Conservation (phyloP, 2,113 vertebrate species). For the Microtus montanus region DNA sequence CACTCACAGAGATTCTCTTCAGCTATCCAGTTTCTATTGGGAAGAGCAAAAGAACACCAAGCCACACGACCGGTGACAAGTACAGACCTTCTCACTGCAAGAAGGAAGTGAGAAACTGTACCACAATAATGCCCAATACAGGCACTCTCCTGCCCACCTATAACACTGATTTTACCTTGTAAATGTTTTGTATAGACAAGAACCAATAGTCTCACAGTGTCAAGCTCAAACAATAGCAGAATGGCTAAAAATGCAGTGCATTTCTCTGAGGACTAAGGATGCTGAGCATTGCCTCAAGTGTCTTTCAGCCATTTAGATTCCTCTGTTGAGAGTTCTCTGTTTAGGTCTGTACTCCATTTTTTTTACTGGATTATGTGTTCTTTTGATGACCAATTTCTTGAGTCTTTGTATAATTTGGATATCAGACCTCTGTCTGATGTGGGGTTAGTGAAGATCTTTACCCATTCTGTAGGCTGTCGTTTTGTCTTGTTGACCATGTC, state of each 20-base stretch:
- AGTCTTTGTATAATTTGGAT: too few relatives aligned
- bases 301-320: too few relatives aligned
- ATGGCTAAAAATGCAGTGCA: not conserved
- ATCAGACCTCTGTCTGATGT: too few relatives aligned
- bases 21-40: not conserved
- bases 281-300: too few relatives aligned
- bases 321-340: too few relatives aligned
- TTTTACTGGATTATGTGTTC: too few relatives aligned
- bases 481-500: too few relatives aligned
- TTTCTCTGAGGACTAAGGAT: too few relatives aligned
- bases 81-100: not conserved
- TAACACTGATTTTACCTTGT: slow-evolving; percentile 23
- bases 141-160: not conserved
- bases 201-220: not conserved
- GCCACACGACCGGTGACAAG: not conserved
- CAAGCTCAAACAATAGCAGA: not conserved
- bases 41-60: not conserved
- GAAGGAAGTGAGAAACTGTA: not conserved
- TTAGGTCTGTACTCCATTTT: too few relatives aligned
- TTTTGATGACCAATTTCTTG: too few relatives aligned
- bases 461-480: too few relatives aligned
- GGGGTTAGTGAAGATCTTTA: too few relatives aligned
- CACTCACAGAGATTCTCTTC: not conserved
- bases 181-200: not conserved
- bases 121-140: not conserved